A percentile compares a stretch with the other conserved stretches of the same genome.
Evolutionary conservation across 2,888 invertebrate species (phyloP).

Genomic region (Lamellibrachia satsuma): DNA sequence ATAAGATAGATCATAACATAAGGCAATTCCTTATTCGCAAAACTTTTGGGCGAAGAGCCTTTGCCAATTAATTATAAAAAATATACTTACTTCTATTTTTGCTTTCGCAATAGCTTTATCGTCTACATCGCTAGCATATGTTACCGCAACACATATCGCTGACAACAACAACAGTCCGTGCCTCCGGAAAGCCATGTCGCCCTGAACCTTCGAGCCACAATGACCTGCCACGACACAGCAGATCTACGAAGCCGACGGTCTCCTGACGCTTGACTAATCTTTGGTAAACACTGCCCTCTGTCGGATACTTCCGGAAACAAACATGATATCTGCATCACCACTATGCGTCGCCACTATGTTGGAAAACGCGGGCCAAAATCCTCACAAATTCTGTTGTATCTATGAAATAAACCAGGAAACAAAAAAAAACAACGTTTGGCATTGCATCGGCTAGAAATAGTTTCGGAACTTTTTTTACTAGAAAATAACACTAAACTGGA

Average conservation of each 20-base stretch:
- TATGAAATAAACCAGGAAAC: too few species aligned
- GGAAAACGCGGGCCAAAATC: neutral
- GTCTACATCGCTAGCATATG: neutral
- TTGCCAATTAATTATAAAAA: neutral
- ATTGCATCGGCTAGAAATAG: too few species aligned
- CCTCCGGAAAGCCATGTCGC: neutral
- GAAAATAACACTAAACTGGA: too few species aligned
- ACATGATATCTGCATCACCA: neutral
- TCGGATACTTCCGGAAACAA: neutral
- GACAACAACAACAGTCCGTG: neutral
- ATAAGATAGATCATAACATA: too few species aligned
- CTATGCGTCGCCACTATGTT: neutral
- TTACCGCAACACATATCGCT: neutral
- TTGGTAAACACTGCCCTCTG: neutral
- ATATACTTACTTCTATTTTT: neutral
- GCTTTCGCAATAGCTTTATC: neutral
- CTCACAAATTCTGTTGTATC: too few species aligned
- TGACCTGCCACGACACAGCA: neutral
- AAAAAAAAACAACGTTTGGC: too few species aligned
- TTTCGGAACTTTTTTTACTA: too few species aligned
- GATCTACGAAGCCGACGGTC: neutral
- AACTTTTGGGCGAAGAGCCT: too few species aligned
- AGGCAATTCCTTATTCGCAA: too few species aligned
- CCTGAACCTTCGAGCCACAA: neutral
- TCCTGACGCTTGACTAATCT: neutral